These are phyloP conservation scores for Tupaia chinensis DNA, from an alignment of 2,113 vertebrate species.

Conservation along the genomic window DNA sequence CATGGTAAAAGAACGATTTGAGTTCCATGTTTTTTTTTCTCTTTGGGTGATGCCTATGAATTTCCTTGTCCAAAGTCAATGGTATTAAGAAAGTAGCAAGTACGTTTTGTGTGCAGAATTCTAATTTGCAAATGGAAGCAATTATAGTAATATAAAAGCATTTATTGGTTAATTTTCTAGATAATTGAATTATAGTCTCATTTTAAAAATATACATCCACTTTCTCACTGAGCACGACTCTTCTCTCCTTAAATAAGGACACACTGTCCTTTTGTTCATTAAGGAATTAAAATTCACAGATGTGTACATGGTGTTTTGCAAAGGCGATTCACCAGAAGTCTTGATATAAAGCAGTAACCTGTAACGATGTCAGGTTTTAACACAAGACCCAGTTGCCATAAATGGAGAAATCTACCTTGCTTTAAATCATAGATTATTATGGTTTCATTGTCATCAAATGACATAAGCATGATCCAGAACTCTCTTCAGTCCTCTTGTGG, in stretches of 20 bases:
- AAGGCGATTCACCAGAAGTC: slow-evolving; percentile 27
- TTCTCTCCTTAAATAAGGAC: slow-evolving; percentile 15
- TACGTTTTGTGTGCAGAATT: slow-evolving; percentile 60
- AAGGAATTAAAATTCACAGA: slow-evolving; percentile 25
- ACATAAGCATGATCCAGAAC: background rate
- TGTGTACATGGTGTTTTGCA: background rate
- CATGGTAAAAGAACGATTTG: slow-evolving; percentile 4
- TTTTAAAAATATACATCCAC: background rate
- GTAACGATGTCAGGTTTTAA: slow-evolving; percentile 35
- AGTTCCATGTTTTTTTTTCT: background rate
- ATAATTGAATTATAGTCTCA: slow-evolving; percentile 44
- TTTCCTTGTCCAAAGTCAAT: slow-evolving; percentile 55
- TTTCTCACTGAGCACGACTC: background rate
- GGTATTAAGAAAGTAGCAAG: slow-evolving; percentile 10
- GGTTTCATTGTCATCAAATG: slow-evolving; percentile 55
- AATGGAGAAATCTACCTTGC: slow-evolving; percentile 20
- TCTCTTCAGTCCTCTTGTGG: background rate
- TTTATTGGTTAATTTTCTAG: slow-evolving; percentile 21
- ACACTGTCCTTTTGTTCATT: background rate
- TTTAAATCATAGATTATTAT: slow-evolving; percentile 53
- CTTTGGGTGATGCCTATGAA: background rate
- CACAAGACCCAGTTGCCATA: background rate
- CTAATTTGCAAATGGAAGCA: slow-evolving; percentile 37
- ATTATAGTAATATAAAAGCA: slow-evolving; percentile 14
- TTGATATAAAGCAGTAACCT: slow-evolving; percentile 52